Base-by-base conservation (phyloP, 2,888 invertebrate species). In the Perdita meconis region DNA sequence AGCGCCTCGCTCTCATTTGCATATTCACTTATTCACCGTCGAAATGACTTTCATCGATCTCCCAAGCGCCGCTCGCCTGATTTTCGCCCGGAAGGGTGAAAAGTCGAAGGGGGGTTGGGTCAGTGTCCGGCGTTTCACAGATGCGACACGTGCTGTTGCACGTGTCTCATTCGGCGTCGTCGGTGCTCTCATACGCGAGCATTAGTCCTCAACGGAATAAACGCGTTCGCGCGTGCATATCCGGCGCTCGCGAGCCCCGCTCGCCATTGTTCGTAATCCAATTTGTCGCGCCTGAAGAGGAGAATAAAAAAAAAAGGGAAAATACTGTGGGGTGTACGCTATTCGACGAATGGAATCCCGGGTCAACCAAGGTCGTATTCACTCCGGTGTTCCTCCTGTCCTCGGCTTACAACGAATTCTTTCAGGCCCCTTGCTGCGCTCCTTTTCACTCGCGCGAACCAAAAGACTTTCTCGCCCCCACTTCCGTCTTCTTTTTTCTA, bases 101-200 rank as follows among this genome's bases (percentile, higher is more conserved):
- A 68, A 13, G 24, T 30, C 19, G 19, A 1, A 53, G 50, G n/a
- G n/a, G n/a, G n/a, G n/a, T n/a, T n/a, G n/a, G 79, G 79, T 79
- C 79, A 79, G 30, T 64, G 79, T 22, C 68, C 78, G 72, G 44
- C 22, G 55, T 64, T n/a, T 44, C 22, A 55, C 68, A 16, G 36
- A 72, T 53, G 60, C 64, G 72, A 68, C 81, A 80, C 80, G 81
- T 81, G 81, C 64, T 47, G 16, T 34, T 19, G 70, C 81, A 81
- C 81, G 81, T 81, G 81, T 70, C 73, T 56, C 59, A 50, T 65
- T 70, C 66, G 34, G 42, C 50, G 55, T 44, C 34, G 36, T 38
- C 66, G 44, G 36, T 56, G 51, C 56, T 73, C 64, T 60, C 64
- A 56, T 69, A 59, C 38, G 55, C 70, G 24, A 10, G 59, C n/a